Evolutionary conservation across 2,113 vertebrate species (phyloP).

Genomic region (Ancistrus triradiatus): DNA sequence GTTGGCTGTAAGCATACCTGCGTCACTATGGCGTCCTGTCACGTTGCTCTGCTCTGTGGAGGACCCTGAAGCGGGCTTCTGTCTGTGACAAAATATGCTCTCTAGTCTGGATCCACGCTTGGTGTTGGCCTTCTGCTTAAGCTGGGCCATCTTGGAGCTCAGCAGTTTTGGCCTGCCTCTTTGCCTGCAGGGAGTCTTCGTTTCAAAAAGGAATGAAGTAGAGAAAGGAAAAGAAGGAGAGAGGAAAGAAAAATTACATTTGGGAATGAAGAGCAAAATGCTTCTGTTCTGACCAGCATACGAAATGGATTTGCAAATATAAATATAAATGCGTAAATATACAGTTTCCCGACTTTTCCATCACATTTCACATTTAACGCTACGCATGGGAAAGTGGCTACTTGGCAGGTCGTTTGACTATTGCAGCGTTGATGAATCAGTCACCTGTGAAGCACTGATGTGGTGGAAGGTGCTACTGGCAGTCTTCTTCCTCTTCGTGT

Average conservation of each 20-base stretch:
- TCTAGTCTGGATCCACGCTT: conserved; percentile 64
- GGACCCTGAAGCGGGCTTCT: conserved; percentile 38
- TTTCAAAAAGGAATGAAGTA: conserved; percentile 50
- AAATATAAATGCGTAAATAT: not conserved
- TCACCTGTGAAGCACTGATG: conserved; percentile 24
- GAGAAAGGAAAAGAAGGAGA: not conserved
- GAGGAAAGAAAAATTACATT: no score
- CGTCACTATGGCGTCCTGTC: conserved; percentile 56
- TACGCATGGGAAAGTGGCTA: not conserved
- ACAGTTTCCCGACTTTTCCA: not conserved
- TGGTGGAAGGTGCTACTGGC: conserved; percentile 55
- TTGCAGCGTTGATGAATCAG: not conserved
- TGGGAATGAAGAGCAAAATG: not conserved
- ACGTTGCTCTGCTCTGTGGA: conserved; percentile 17
- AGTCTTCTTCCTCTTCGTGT: conserved; percentile 69
- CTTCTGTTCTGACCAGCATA: not conserved
- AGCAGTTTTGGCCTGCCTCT: conserved; percentile 63
- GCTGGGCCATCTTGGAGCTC: conserved; percentile 74
- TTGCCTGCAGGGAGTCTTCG: conserved; percentile 73
- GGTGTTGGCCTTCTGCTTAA: conserved; percentile 80
- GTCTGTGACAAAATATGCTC: conserved; percentile 69
- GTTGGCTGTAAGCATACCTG: conserved; percentile 47
- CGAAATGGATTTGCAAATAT: not conserved
- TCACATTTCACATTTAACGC: not conserved
- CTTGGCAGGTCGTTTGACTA: not conserved